Evolutionary conservation across 2,888 invertebrate genomes (phyloP), one percentile per base, ranked within the genome.

Genomic region (Sceliomorpha sp.): DNA sequence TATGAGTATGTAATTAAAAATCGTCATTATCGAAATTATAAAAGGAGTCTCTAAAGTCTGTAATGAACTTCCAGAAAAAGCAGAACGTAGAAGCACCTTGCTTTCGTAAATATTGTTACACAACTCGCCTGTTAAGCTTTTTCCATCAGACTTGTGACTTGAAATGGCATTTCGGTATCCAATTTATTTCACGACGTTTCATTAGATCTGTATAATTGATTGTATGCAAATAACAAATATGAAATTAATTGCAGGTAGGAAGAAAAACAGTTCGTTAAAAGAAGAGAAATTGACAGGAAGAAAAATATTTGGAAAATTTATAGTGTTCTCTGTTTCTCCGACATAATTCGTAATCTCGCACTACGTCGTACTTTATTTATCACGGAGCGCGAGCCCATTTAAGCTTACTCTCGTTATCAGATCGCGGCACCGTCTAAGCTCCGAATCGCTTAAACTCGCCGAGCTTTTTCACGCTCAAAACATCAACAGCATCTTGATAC

Each of bases 351-450:
- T 67, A 67, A 59, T 67, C 67, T 67, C 59, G 31, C 39, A 36
- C 59, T 9, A 31, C 60, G 55, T 50, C 55, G 53, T 64, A 50
- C 45, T 64, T 64, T 59, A 63, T 59, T 70, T 70, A 59, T 64
- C 63, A 70, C 69, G 56, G 39, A 51, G 66, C 59, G 60, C 56
- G 50, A 76, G 74, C 67, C 73, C 70, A 73, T 76, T 77, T 74
- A 72, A 75, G 73, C 74, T 62, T 53, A 39, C 58, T 60, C 75
- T 70, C 62, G 72, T 77, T 78, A 78, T 79, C 79, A 72, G 79
- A 78, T 77, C 74, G 73, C 67, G 72, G 62, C 70, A 48, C 50
- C 70, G 45, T 34, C 51, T 76, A 70, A 74, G 76, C 74, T 75
- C 44, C 71, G 64, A 64, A 76, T 72, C 73, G 72, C 70, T 74